These are phyloP conservation scores for Chorisops tibialis DNA, from an alignment of 2,888 invertebrate genomes.

Conservation along the genomic window DNA sequence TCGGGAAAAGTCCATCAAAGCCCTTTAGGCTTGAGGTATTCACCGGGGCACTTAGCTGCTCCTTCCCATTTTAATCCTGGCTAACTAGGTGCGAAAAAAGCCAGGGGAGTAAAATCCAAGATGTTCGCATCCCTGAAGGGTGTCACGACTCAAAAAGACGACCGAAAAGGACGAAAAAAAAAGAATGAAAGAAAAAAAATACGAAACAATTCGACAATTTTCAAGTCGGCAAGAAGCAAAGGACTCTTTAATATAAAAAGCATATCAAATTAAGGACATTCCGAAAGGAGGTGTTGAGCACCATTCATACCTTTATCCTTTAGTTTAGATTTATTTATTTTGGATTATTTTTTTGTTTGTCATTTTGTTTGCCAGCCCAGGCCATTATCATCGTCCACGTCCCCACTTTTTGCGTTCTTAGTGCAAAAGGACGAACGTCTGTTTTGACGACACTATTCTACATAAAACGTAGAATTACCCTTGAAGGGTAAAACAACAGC, in stretches of 20 bases:
- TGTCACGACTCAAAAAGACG: constrained; percentile 19
- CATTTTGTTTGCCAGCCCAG: constrained; percentile 20
- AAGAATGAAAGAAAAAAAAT: constrained; percentile 8
- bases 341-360: constrained; percentile 20
- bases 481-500: constrained; percentile 33
- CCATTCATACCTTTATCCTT: constrained; percentile 25
- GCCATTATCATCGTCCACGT: background rate
- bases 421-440: background rate
- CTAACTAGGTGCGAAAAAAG: constrained; percentile 31
- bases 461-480: constrained; percentile 22
- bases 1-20: constrained; percentile 21
- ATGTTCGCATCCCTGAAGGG: background rate
- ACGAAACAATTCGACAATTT: constrained; percentile 26
- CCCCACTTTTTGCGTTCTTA: background rate
- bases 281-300: constrained; percentile 7
- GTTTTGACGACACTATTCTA: background rate
- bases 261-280: constrained; percentile 32
- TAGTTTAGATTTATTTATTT: constrained; percentile 32
- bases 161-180: constrained; percentile 3
- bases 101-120: constrained; percentile 18
- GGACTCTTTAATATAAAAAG: constrained; percentile 31
- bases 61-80: constrained; percentile 1
- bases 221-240: constrained; percentile 21
- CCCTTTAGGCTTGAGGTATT: constrained; percentile 19
- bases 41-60: constrained; percentile 21